Base-by-base conservation (phyloP, 2,888 invertebrate species). In the Epinotia brunnichana region DNA sequence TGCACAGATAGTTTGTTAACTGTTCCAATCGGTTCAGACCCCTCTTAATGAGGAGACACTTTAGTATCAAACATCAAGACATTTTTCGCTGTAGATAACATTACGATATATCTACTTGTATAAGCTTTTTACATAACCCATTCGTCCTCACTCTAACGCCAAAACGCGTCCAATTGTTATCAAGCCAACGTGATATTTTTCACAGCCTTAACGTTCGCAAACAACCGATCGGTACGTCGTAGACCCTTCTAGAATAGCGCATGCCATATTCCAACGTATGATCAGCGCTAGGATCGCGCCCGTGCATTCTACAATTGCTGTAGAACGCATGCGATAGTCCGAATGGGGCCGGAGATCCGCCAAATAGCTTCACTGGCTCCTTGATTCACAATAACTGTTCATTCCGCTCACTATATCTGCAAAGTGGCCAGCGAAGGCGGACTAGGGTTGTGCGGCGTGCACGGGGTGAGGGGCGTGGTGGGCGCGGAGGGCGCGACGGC, bases 401-500 rank as follows among this genome's bases (percentile, higher is more conserved):
- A 48, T 48, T 24, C 9, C 35, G 29, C 53, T 24, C 7, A 69
- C 81, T 89, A 90, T 84, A 90, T 90, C 78, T 92, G 91, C 35
- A 92, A 79, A 11, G 90, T 83, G 74, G 91, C 86, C 19, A 90
- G 82, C 48, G 91, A 85, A 2, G 89, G 85, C 24, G 85, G 79
- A 48, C 79, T 78, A 56, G 86, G 79, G 78, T 78, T 81, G 78
- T 81, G 83, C 73, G 87, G 90, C 2, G 90, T 89, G 44, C 87
- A 83, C 2, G 91, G 92, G 1, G 91, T 89, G 71, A 35, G 81
- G 2, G 92, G 92, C 0, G 91, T 88, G 51, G 82, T 78, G 75
- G 90, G 85, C 0, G 84, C 77, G 4, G 90, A 86, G 15, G 88
- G 89, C 3, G 92, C 86, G 11, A 90, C 89, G 19, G 89, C 80